These are phyloP conservation scores for Leptinotarsa texana DNA, from an alignment of 1,140 invertebrate species.

Conservation along the genomic window DNA sequence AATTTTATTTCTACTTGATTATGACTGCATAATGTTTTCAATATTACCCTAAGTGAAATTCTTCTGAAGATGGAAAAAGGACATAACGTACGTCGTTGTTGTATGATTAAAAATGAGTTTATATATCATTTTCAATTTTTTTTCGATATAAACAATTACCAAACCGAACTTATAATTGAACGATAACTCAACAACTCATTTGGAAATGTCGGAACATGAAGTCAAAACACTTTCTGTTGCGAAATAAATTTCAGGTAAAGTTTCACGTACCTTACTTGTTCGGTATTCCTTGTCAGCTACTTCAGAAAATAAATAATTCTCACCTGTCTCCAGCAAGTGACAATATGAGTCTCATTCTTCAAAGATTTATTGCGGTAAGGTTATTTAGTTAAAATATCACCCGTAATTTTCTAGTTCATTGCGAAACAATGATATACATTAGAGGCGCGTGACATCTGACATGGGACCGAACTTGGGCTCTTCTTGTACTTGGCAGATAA, in stretches of 20 bases:
- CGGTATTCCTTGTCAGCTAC: background rate
- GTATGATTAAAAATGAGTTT: too few relatives aligned
- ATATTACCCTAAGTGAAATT: too few relatives aligned
- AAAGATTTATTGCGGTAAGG: conserved; percentile 36
- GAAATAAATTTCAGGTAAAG: too few relatives aligned
- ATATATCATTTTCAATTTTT: too few relatives aligned
- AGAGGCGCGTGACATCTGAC: conserved; percentile 44
- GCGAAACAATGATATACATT: conserved; percentile 48
- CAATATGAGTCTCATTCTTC: conserved; percentile 29
- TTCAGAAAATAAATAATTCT: conserved; percentile 17
- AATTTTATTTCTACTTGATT: too few relatives aligned
- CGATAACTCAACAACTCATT: background rate
- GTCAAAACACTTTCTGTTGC: too few relatives aligned
- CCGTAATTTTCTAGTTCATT: conserved; percentile 47
- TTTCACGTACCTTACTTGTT: background rate
- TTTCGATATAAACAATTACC: too few relatives aligned
- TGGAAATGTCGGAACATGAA: too few relatives aligned
- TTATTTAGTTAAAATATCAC: conserved; percentile 45
- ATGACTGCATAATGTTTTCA: too few relatives aligned
- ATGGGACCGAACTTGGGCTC: conserved; percentile 43
- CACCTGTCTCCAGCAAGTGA: conserved; percentile 18
- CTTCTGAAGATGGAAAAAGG: too few relatives aligned
- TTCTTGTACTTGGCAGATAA: conserved; percentile 39
- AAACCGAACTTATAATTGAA: background rate
- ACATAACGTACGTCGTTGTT: too few relatives aligned